Conservation (phyloP, 2,888 invertebrate genomes). For the Shargacucullia verbasci region DNA sequence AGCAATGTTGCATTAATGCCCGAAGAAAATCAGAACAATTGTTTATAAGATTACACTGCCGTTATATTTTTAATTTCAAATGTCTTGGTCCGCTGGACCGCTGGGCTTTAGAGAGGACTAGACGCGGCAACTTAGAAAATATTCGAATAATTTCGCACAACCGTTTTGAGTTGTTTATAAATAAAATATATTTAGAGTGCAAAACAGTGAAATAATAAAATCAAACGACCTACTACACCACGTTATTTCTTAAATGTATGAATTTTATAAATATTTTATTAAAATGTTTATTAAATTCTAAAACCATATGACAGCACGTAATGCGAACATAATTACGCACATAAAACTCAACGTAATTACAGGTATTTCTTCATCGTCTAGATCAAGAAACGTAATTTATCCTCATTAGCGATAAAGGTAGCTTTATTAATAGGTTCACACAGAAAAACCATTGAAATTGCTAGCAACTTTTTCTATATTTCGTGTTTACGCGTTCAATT, state of each 20-base stretch:
- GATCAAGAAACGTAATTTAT: slow-evolving; percentile 36
- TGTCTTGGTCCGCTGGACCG: slow-evolving; percentile 72
- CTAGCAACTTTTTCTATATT: slow-evolving; percentile 28
- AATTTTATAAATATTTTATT: too few species aligned
- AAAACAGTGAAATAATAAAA: too few species aligned
- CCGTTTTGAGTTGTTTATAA: neutral
- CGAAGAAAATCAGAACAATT: slow-evolving; percentile 70
- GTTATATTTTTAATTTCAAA: slow-evolving; percentile 83
- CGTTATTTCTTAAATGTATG: too few species aligned
- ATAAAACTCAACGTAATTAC: slow-evolving; percentile 28
- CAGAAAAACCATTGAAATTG: slow-evolving; percentile 46
- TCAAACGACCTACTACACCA: too few species aligned
- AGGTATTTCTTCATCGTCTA: slow-evolving; percentile 33
- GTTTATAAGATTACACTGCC: slow-evolving; percentile 76
- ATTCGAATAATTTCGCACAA: too few species aligned
- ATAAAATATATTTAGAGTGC: neutral
- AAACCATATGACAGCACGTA: slow-evolving; percentile 11
- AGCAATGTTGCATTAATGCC: slow-evolving; percentile 76
- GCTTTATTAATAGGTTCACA: slow-evolving; percentile 41
- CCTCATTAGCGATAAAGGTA: slow-evolving; percentile 31
- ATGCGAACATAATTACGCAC: slow-evolving; percentile 13
- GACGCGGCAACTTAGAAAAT: slow-evolving; percentile 52
- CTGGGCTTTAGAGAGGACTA: slow-evolving; percentile 49
- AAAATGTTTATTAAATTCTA: too few species aligned
- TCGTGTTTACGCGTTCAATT: slow-evolving; percentile 37